Evolutionary conservation across 2,888 invertebrate species (phyloP).

Genomic region (Dorcus parallelipipedus): DNA sequence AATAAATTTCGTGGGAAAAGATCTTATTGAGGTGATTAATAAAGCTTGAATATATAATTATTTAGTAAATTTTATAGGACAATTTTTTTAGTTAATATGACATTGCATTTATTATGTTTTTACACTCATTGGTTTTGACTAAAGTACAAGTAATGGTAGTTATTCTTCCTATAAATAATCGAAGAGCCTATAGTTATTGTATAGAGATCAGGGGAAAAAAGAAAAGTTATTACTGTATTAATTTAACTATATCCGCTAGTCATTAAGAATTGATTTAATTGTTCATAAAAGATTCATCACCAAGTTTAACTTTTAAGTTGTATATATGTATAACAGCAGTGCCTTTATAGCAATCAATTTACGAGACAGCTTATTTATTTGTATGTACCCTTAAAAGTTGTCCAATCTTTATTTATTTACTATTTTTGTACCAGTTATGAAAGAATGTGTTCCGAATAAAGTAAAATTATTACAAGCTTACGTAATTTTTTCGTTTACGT

Average conservation of each 20-base stretch:
- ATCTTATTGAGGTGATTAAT: no score
- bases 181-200: conserved; percentile 7
- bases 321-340: conserved; percentile 23
- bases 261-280: conserved; percentile 23
- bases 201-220: conserved; percentile 16
- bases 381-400: conserved; percentile 24
- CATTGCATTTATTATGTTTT: conserved; percentile 7
- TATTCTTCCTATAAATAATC: conserved; percentile 12
- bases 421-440: conserved; percentile 14
- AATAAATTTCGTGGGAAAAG: no score
- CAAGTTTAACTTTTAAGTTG: conserved; percentile 15
- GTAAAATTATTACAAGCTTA: conserved; percentile 18
- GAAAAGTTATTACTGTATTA: conserved; percentile 4
- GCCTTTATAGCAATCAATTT: conserved; percentile 23
- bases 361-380: conserved; percentile 26
- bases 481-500: conserved; percentile 21
- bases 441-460: conserved; percentile 19
- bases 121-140: background rate
- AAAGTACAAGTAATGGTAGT: conserved; percentile 10
- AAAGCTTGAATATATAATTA: no score
- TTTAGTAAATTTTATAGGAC: conserved; percentile 4
- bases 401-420: conserved; percentile 16
- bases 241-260: conserved; percentile 20
- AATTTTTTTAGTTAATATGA: background rate
- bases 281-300: conserved; percentile 20